These are phyloP conservation scores for Phaonia tiefii DNA, from an alignment of 2,888 invertebrate species.

Conservation along the genomic window DNA sequence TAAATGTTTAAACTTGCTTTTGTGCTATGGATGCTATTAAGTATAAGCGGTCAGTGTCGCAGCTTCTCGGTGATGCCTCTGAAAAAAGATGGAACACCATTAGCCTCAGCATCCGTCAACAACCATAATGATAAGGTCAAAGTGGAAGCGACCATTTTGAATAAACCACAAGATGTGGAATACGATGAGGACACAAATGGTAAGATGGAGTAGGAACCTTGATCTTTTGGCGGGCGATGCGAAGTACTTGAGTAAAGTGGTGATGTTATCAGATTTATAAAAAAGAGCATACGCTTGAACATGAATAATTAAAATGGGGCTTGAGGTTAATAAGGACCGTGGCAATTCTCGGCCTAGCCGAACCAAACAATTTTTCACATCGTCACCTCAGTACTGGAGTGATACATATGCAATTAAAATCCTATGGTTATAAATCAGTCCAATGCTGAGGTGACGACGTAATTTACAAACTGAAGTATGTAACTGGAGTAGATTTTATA, in stretches of 20 bases:
- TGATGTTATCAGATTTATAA: no score
- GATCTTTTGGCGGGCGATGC: no score
- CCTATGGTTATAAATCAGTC: no score
- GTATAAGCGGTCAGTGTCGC: slow-evolving; percentile 22
- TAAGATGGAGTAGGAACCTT: slow-evolving; percentile 34
- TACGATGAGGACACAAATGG: slow-evolving; percentile 51
- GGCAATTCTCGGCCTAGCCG: no score
- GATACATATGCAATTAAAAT: no score
- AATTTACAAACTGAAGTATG: no score
- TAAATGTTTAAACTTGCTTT: slow-evolving; percentile 4
- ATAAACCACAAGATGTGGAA: slow-evolving; percentile 19
- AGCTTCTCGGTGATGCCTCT: slow-evolving; percentile 32
- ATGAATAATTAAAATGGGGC: not conserved
- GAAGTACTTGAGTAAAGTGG: no score
- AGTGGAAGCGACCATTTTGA: slow-evolving; percentile 42
- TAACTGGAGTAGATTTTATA: no score
- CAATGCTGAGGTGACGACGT: no score
- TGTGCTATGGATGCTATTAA: slow-evolving; percentile 48
- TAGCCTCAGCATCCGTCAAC: not conserved
- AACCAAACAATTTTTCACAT: no score
- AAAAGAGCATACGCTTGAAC: no score
- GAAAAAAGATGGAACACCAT: not conserved
- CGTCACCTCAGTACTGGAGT: no score
- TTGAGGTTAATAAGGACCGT: not conserved
- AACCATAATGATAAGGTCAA: not conserved